Base-by-base conservation (phyloP, 1,140 invertebrate species). In the Brachionus manjavacas region DNA sequence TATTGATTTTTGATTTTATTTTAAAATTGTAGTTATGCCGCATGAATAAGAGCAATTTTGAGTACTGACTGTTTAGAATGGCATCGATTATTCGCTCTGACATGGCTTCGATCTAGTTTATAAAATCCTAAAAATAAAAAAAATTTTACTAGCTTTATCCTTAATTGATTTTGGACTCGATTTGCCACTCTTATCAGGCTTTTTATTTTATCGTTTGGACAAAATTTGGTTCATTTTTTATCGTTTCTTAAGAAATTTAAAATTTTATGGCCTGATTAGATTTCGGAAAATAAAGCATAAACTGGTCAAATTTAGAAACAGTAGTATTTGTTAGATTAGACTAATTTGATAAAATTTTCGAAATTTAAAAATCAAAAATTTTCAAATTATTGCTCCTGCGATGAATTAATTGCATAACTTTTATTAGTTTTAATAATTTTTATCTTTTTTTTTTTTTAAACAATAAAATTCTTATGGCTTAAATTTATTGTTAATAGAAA, bases 21-120 rank as follows among this genome's bases (percentile, higher is more conserved):
- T 64, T 60, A 68, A 81, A 81, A 81, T 81, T 81, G 79, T 81
- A 81, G 35, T 64, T 81, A 31, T 81, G 79, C 7, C 79, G 49
- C 79, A 81, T 60, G 79, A 81, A 81, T 28, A 81, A 46, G 16
- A 81, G 52, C 52, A 81, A 68, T 68, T 81, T 52, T 8, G 49
- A 64, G 25, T 81, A 81, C 39, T 81, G 79, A 12, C 64, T 81
- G 25, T 81, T 81, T 64, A 41, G 25, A 31, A 81, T 46, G 35
- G 79, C 79, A 60, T 81, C 79, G 14, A 81, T 60, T 43, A 81
- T 68, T 64, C 23, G 31, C 16, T 64, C 25, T 43, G 79, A 81
- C 79, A 81, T 78, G 52, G 52, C 52, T 25, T 9, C 70, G n/a
- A 41, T 55, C 25, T 41, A 41, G 16, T 72, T 39, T 11, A 20